Base-by-base conservation (phyloP, 2,113 vertebrate species). In the Empidonax alnorum region DNA sequence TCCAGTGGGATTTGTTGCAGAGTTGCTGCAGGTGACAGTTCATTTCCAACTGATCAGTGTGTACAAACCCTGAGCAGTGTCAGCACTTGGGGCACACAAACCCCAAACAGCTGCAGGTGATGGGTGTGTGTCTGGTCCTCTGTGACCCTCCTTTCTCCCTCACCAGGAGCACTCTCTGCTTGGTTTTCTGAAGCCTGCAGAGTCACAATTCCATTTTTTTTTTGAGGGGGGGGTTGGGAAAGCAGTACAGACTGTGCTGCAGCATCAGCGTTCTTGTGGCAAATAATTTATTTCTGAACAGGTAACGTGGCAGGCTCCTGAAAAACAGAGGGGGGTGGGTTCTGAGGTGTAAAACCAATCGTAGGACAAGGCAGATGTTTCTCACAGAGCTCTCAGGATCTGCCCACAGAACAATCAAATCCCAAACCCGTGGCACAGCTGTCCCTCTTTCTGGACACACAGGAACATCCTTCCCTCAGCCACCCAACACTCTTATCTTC, bases 211-310 rank as follows among this genome's bases (percentile, higher is more conserved):
- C 5, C 23, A 0, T 21, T 28, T 65, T 20, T 35, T 7, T 35
- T 35, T 35, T 35, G 35, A 7, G 35, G 35, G 41, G 13, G 62
- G 41, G 28, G 39, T 23, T 2, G 35, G 25, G 21, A 37, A 90
- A 95, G 85, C 93, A 96, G 95, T 82, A 94, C 91, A 81, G 84
- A 52, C 68, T 10, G 47, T 78, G 59, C 85, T 66, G 80, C 49
- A 41, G 56, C 35, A 5, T 31, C 76, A 12, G 35, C n/a, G 53
- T 78, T 91, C 59, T 80, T 18, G 59, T 85, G 72, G 68, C 31
- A 66, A 76, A 37, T 30, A 8, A 61, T 65, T 85, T 44, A 49
- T 86, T 86, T 83, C 46, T 28, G 3, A 80, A 31, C 66, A 37
- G n/a, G 35, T 31, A 42, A 42, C 14, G 0, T 0, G 30, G 50